phyloP scores from a whole-genome alignment of 1,140 invertebrate genomes.

The Carposina sasakii region DNA sequence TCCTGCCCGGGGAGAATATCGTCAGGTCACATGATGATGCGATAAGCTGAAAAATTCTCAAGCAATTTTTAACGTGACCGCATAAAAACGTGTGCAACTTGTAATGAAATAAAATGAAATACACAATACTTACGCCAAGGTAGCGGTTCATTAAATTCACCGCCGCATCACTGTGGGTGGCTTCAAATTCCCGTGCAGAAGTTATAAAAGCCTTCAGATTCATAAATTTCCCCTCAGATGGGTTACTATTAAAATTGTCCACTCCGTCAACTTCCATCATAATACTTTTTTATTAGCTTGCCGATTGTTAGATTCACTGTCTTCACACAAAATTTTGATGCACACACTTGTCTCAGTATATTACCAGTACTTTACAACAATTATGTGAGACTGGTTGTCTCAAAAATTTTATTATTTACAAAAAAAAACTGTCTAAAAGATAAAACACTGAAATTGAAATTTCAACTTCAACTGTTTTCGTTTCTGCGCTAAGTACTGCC shows the following conservation, averaged over 20 bases:
- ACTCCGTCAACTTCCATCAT: constrained; percentile 55
- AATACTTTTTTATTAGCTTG: not conserved
- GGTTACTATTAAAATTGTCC: constrained; percentile 42
- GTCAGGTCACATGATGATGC: constrained; percentile 60
- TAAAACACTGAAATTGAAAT: constrained; percentile 18
- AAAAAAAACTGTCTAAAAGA: constrained; percentile 19
- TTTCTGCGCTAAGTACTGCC: too few species aligned
- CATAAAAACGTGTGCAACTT: constrained; percentile 1
- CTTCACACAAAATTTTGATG: not conserved
- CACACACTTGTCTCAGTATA: not conserved
- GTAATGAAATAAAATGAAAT: not conserved
- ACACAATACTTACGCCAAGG: constrained; percentile 47
- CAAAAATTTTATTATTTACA: too few species aligned
- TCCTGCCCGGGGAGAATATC: constrained; percentile 58
- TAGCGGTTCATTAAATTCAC: constrained; percentile 62
- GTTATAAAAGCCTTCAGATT: constrained; percentile 65
- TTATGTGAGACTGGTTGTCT: too few species aligned
- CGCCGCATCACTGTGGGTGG: constrained; percentile 62
- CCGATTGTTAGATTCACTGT: not conserved
- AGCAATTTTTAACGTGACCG: too few species aligned
- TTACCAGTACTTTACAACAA: too few species aligned
- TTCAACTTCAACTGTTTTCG: constrained; percentile 43
- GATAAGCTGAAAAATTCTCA: constrained; percentile 56
- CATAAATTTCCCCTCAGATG: constrained; percentile 52
- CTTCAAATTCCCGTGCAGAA: constrained; percentile 62